phyloP scores from a whole-genome alignment of 2,113 vertebrate species.

The Paraplagusia blochii region DNA sequence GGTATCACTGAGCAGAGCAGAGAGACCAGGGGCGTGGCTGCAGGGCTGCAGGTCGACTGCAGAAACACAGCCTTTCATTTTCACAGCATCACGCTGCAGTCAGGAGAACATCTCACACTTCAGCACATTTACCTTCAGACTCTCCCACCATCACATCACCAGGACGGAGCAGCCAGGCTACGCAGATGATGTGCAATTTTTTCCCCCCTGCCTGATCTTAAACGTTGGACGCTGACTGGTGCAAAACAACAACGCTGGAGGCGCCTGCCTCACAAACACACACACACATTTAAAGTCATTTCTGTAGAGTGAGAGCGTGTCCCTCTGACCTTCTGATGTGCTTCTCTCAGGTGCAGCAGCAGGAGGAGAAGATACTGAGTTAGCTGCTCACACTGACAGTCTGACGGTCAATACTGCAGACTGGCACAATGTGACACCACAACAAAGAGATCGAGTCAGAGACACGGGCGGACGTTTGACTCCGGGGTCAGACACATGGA shows the following conservation, averaged over 20 bases:
- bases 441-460: constrained; percentile 47
- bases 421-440: constrained; percentile 51
- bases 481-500: constrained; percentile 2
- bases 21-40: background rate
- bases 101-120: constrained; percentile 26
- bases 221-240: constrained; percentile 9
- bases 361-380: constrained; percentile 20
- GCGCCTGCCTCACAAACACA: background rate
- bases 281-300: constrained; percentile 4
- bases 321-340: constrained; percentile 33
- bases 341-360: constrained; percentile 47
- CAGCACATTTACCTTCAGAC: constrained; percentile 43
- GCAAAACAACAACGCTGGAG: constrained; percentile 1
- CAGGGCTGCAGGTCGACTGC: constrained; percentile 4
- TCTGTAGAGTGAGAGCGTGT: background rate
- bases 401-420: constrained; percentile 38
- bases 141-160: constrained; percentile 25
- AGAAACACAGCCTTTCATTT: background rate
- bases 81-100: constrained; percentile 23
- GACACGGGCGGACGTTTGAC: constrained; percentile 13
- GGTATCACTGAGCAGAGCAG: background rate
- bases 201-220: constrained; percentile 15
- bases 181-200: constrained; percentile 28
- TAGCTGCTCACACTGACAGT: constrained; percentile 31
- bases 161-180: constrained; percentile 27